Conservation (phyloP, 2,797 vertebrate species). For the Cyclura pinguis region DNA sequence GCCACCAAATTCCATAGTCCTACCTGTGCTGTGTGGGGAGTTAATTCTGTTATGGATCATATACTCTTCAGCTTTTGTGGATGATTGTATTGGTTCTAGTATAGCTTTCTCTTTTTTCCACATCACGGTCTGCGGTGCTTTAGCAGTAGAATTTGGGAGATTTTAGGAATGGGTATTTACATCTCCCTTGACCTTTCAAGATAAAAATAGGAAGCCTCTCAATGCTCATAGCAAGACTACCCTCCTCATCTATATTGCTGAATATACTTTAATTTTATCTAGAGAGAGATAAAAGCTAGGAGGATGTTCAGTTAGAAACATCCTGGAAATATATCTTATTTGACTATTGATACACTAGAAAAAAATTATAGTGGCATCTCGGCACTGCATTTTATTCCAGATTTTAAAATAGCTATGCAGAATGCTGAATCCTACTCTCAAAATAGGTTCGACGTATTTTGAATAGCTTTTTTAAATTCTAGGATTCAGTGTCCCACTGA, state of each 20-base stretch:
- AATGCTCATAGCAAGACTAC: background rate
- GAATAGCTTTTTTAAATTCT: no score
- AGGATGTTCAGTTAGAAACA: background rate
- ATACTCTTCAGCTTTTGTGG: background rate
- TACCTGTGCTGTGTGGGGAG: background rate
- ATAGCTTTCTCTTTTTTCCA: background rate
- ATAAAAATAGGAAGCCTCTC: background rate
- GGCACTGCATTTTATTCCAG: no score
- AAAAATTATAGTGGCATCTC: no score
- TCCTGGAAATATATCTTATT: background rate
- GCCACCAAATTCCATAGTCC: background rate
- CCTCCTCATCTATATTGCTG: background rate
- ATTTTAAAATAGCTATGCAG: no score
- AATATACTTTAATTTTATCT: background rate
- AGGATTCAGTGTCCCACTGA: no score
- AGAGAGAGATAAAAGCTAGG: background rate
- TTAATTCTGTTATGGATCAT: background rate
- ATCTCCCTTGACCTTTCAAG: background rate
- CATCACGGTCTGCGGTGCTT: background rate
- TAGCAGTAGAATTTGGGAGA: background rate
- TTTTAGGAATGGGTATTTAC: background rate
- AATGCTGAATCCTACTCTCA: no score
- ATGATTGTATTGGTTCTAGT: background rate
- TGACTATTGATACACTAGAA: background rate
- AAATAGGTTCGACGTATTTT: no score